Evolutionary conservation across 2,797 vertebrate species (phyloP), one percentile per base, ranked within the genome.

Genomic region (Sebastes jordani): DNA sequence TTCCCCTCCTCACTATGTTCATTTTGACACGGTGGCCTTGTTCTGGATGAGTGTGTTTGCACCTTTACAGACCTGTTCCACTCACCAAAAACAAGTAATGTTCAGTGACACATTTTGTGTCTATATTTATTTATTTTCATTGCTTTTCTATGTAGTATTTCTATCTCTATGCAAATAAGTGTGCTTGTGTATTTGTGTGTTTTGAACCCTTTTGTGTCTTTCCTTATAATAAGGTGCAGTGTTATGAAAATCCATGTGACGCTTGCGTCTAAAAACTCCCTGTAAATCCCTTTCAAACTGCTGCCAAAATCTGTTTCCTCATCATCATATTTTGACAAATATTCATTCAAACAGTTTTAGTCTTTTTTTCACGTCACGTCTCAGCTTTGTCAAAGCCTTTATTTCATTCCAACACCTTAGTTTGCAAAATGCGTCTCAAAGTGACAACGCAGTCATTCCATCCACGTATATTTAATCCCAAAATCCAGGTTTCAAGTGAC

Each of bases 401-500:
- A 75, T 85, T 59, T 65, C 3, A 42, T 81, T 69, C 61, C 60
- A 64, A 82, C 18, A 62, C n/a, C 20, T 54, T 54, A 27, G 46
- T 85, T 54, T 72, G 18, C 23, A 67, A 80, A 80, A 75, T 29
- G 36, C 42, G 60, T 68, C 63, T 86, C 58, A 58, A 67, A 78
- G 70, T 73, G 81, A 61, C 73, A 81, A 55, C 66, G 42, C 46
- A 52, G 49, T 54, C 36, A 55, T 83, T 78, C 62, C 55, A 38
- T 74, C 75, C 73, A 56, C 62, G 34, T 61, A 63, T 68, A 69
- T 78, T 83, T 56, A 79, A 59, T 42, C 64, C 30, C 46, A 36
- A 70, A 91, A 86, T 89, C 84, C 82, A 70, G 61, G 52, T 80
- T 89, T 71, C 11, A 65, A 87, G 36, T 72, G 81, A 80, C 78